These are phyloP conservation scores for Acanthiza pusilla DNA, from an alignment of 2,797 vertebrate species.

Conservation along the genomic window DNA sequence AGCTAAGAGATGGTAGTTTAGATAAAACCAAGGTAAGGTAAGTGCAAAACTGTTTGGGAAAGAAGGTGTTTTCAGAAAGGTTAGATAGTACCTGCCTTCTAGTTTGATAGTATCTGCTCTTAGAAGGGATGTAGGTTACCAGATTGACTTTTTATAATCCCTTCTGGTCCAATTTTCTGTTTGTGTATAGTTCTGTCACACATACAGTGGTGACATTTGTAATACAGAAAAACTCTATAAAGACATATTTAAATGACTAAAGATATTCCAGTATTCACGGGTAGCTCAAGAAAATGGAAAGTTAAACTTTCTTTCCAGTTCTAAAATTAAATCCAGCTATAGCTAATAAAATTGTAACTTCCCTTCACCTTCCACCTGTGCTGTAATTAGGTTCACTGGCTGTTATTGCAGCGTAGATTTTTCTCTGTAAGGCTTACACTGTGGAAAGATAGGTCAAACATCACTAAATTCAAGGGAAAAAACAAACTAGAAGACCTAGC, in stretches of 20 bases:
- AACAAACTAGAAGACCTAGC: neutral
- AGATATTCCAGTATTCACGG: neutral
- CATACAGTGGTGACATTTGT: neutral
- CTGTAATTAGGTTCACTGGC: neutral
- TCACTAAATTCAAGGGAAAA: neutral
- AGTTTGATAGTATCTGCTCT: neutral
- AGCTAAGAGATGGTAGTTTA: neutral
- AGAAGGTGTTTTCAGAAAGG: constrained; percentile 20
- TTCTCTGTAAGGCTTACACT: neutral
- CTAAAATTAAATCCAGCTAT: neutral
- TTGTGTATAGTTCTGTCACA: neutral
- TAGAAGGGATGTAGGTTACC: neutral
- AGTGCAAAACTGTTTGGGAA: neutral
- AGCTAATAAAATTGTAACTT: neutral
- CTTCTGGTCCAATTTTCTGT: neutral
- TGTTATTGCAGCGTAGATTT: neutral
- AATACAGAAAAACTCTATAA: neutral
- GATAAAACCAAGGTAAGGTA: neutral
- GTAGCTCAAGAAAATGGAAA: neutral
- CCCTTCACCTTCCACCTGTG: neutral
- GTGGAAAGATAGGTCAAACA: neutral
- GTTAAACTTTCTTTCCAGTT: neutral
- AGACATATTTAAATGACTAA: neutral
- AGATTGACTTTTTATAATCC: neutral
- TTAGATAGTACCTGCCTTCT: constrained; percentile 40